Percentiles rank a stretch among this genome's conserved stretches.
Evolutionary conservation across 2,113 vertebrate genomes (phyloP).

Genomic region (Sturnira hondurensis): DNA sequence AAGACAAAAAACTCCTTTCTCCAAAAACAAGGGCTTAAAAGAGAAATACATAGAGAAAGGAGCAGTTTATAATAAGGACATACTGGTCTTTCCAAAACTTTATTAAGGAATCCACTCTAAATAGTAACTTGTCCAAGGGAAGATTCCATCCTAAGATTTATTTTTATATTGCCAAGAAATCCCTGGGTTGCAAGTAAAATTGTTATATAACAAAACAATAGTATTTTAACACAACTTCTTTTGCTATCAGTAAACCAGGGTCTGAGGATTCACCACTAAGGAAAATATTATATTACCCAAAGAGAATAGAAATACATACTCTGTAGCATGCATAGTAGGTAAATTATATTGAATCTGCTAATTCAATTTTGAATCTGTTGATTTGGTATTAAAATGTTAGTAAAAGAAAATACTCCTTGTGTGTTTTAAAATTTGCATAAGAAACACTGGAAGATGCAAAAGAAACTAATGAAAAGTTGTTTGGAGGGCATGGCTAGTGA

Average conservation of each 20-base stretch:
- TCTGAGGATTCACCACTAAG: background rate
- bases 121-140: background rate
- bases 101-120: background rate
- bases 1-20: background rate
- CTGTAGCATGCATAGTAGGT: background rate
- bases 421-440: background rate
- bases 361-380: background rate
- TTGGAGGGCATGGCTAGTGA: background rate
- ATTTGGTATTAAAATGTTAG: slow-evolving; percentile 7
- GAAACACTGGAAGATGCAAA: background rate
- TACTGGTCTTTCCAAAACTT: background rate
- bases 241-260: background rate
- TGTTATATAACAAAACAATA: background rate
- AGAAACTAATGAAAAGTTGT: background rate
- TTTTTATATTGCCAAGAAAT: background rate
- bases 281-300: background rate
- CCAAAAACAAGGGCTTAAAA: background rate
- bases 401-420: background rate
- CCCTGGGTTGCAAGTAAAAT: background rate
- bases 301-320: background rate
- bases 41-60: background rate
- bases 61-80: background rate
- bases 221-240: background rate
- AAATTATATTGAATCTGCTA: background rate
- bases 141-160: background rate